phyloP scores from a whole-genome alignment of 2,113 vertebrate genomes.

The Ophiodon elongatus region DNA sequence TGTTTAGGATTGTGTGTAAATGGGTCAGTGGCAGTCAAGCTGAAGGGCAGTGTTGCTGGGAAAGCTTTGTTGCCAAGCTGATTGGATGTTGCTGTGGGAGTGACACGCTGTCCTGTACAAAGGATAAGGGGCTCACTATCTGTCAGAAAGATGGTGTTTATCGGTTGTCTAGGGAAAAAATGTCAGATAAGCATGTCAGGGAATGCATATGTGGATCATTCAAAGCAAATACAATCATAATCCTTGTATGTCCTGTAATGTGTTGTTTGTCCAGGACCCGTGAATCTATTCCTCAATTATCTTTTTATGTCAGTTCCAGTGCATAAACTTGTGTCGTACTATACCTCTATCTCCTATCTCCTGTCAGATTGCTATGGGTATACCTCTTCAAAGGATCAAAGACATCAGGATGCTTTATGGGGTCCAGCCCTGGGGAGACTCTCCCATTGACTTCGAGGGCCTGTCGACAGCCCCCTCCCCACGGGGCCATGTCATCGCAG shows the following conservation, averaged over 20 bases:
- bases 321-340: not conserved
- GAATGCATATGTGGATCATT: not conserved
- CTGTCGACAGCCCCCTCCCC: constrained; percentile 91
- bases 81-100: constrained; percentile 41
- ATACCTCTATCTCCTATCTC: not conserved
- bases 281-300: not conserved
- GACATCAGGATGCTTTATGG: constrained; percentile 97
- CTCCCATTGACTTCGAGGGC: constrained; percentile 93
- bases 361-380: constrained; percentile 95
- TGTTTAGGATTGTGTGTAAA: constrained; percentile 67
- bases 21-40: constrained; percentile 74
- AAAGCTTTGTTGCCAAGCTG: constrained; percentile 36
- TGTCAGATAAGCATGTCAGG: not conserved
- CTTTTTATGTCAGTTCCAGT: not conserved
- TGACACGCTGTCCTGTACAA: constrained; percentile 1
- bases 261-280: not conserved
- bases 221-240: not conserved
- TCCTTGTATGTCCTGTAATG: not conserved
- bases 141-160: not conserved
- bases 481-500: constrained; percentile 96
- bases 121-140: not conserved
- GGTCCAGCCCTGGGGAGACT: constrained; percentile 94
- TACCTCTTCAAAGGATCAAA: constrained; percentile 96
- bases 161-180: not conserved
- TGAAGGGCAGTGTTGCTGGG: constrained; percentile 47